Evolutionary conservation across 2,888 invertebrate genomes (phyloP).

Genomic region (Halictus quadricinctus): DNA sequence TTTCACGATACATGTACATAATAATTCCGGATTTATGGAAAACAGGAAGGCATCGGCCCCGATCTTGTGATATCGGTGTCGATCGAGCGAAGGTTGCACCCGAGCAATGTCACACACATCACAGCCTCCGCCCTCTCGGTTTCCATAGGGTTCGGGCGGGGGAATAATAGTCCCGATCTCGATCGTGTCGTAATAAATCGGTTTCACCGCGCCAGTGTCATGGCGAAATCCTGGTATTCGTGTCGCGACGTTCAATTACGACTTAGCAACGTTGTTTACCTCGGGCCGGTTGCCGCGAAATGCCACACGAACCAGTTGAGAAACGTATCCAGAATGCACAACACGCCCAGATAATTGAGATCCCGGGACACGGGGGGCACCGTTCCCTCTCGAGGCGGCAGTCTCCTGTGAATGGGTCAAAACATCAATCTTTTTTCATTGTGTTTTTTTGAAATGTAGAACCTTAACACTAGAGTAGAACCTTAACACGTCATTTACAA

Average conservation of each 20-base stretch:
- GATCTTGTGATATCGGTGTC: slow-evolving; percentile 19
- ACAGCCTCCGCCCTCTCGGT: slow-evolving; percentile 1
- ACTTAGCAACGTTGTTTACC: slow-evolving; percentile 50
- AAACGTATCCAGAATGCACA: slow-evolving; percentile 28
- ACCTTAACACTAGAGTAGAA: too few species aligned
- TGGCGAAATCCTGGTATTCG: slow-evolving; percentile 61
- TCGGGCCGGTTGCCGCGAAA: slow-evolving; percentile 23
- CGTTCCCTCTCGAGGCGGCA: slow-evolving; percentile 11
- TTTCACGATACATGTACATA: too few species aligned
- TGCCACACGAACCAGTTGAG: slow-evolving; percentile 30
- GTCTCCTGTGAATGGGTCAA: background rate
- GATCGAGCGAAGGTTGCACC: slow-evolving; percentile 14
- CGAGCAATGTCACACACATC: slow-evolving; percentile 40
- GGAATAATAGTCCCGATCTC: slow-evolving; percentile 43
- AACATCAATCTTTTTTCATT: background rate
- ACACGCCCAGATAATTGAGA: slow-evolving; percentile 38
- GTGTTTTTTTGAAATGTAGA: background rate
- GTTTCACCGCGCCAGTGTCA: slow-evolving; percentile 62
- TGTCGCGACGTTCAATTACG: slow-evolving; percentile 59
- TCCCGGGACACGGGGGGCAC: background rate
- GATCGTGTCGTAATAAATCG: slow-evolving; percentile 57
- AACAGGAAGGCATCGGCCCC: background rate
- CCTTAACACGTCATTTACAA: too few species aligned
- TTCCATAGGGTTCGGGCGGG: background rate
- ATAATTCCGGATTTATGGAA: background rate